These are phyloP conservation scores for Phortica magna DNA, from an alignment of 2,888 invertebrate genomes.

Conservation along the genomic window DNA sequence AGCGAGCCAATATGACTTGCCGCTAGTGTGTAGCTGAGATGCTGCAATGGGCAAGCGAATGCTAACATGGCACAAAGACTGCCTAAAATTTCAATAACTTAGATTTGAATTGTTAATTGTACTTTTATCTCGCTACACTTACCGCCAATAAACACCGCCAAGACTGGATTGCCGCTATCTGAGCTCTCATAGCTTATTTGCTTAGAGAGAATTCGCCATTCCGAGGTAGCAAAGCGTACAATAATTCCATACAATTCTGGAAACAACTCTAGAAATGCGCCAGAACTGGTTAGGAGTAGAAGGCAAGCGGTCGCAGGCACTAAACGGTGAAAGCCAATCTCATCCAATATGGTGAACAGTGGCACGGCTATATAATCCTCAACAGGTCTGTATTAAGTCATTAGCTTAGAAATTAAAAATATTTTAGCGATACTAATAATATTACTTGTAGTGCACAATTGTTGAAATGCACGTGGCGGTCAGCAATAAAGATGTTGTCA, in stretches of 20 bases:
- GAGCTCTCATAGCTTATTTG: constrained; percentile 80
- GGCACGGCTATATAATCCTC: constrained; percentile 77
- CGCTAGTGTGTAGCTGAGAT: constrained; percentile 78
- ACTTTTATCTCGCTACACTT: constrained; percentile 26
- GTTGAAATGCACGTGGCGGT: constrained; percentile 75
- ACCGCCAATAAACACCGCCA: constrained; percentile 80
- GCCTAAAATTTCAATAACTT: constrained; percentile 66
- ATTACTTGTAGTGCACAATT: constrained; percentile 75
- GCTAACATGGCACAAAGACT: constrained; percentile 80
- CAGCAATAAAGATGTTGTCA: constrained; percentile 69
- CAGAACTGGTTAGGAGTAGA: constrained; percentile 79
- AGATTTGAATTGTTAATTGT: background rate
- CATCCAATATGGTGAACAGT: constrained; percentile 79
- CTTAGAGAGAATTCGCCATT: constrained; percentile 80
- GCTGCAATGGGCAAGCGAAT: constrained; percentile 80
- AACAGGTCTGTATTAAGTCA: constrained; percentile 57
- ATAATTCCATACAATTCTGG: constrained; percentile 79
- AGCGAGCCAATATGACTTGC: constrained; percentile 75
- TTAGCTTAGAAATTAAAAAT: background rate
- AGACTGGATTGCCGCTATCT: constrained; percentile 80
- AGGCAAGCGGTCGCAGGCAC: constrained; percentile 80
- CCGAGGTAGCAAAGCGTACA: constrained; percentile 80
- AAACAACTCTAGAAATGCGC: constrained; percentile 80
- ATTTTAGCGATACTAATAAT: background rate
- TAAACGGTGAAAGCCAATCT: constrained; percentile 80